Evolutionary conservation across 2,797 vertebrate species (phyloP), one percentile per base, ranked within the genome.

Genomic region (Myoxocephalus aenaeus): DNA sequence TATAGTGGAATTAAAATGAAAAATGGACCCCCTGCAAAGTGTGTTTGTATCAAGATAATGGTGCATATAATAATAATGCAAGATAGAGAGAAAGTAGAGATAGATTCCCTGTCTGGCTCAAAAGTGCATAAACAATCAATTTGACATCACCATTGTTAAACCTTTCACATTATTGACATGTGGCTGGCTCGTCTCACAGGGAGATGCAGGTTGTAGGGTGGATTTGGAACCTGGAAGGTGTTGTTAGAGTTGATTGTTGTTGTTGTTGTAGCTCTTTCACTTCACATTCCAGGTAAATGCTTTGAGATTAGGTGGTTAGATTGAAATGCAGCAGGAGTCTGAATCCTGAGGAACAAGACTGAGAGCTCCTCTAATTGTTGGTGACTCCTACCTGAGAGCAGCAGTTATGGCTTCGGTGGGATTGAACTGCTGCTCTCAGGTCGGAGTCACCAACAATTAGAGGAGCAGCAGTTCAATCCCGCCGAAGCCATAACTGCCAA

Each of bases 1-100:
- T 92, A 92, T 79, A 20, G 84, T 17, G 44, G 72, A 82, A 88
- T 93, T 87, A 87, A 93, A 93, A 92, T 91, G 85, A 93, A 83
- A 90, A 88, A 89, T 65, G 32, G 58, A 82, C 81, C 69, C 75
- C 78, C 71, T 67, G 75, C 56, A 62, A 65, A 70, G 57, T 79
- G 65, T 75, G 77, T 87, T 85, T 90, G 70, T 71, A 83, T 80
- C 74, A 74, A 74, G 63, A 89, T 86, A 86, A 90, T 85, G 84
- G 70, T 32, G 61, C 80, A 75, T 81, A 73, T 87, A 67, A 87
- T 79, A 83, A 80, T 83, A 66, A 81, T 58, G 73, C 57, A 3
- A 48, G 25, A 46, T 66, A 79, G 66, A 63, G 73, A 71, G 22
- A 74, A 46, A 20, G 58, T 75, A 36, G 4, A 27, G 15, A 73